Percentiles rank a stretch among this genome's conserved stretches.
Conservation (phyloP, 2,797 vertebrate genomes). For the Gallirallus australis region DNA sequence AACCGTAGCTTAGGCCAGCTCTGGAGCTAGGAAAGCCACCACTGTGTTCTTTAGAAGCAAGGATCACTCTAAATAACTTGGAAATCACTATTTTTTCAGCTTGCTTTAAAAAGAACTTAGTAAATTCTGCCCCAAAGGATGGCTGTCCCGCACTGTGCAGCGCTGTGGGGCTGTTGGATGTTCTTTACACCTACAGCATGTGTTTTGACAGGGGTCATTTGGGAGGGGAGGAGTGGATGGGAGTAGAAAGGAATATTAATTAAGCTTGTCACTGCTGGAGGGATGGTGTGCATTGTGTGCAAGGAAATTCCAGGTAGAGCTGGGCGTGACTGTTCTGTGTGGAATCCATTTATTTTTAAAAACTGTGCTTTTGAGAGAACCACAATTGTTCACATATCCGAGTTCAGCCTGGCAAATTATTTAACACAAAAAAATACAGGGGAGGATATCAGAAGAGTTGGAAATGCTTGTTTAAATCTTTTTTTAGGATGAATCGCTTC, state of each 20-base stretch:
- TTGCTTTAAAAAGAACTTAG: neutral
- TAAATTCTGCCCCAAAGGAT: constrained; percentile 6
- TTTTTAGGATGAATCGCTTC: neutral
- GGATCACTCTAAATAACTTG: neutral
- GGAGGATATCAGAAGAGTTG: neutral
- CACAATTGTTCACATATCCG: neutral
- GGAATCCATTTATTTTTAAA: neutral
- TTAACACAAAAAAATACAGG: neutral
- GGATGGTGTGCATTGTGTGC: neutral
- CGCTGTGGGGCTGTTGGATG: neutral
- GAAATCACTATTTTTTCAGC: neutral
- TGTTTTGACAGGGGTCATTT: constrained; percentile 36
- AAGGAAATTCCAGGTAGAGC: neutral
- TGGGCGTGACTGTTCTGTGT: neutral
- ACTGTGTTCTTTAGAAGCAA: neutral
- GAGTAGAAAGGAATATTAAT: constrained; percentile 37
- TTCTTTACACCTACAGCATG: neutral
- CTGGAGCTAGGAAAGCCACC: neutral
- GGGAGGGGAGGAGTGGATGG: neutral
- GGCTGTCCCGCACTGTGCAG: neutral
- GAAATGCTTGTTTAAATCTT: neutral
- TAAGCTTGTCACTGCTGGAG: constrained; percentile 5
- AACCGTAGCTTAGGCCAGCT: neutral
- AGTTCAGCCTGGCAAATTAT: neutral
- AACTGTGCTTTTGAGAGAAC: neutral